Base-by-base conservation (phyloP, 2,797 vertebrate species). In the Brachyalestes nurse region DNA sequence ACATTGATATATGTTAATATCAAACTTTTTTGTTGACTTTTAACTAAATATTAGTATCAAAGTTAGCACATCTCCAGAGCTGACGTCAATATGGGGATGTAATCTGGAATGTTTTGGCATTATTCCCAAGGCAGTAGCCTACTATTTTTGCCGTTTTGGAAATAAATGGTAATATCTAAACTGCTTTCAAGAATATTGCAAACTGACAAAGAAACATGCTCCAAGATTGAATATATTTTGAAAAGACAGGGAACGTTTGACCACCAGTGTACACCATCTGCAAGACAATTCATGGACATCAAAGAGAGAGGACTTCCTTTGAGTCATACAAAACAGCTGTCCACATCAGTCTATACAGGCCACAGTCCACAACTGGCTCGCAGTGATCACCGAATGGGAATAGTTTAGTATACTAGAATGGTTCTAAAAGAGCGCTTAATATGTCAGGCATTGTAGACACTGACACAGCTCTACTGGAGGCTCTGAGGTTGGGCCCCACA, bases 401-500 rank as follows among this genome's bases (percentile, higher is more conserved):
- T 57, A 19, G 17, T 57, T n/a, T 9, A 57, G 53, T 10, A 13
- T 14, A 61, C 38, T 64, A 16, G 17, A 40, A 16, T 25, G 57
- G 7, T 28, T 25, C 9, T 38, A 64, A 28, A 28, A 13, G 23
- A 0, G 12, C 1, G 25, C 60, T 34, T 38, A 16, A 19, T 65
- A 38, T n/a, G 16, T 65, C 62, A 17, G 17, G 67, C 10, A 3
- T 72, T 77, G 25, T 45, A 75, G 58, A 82, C 65, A 71, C 69
- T 82, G 78, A 78, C 53, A 49, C 38, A 38, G 13, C 66, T 79
- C 58, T 42, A 64, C 72, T 55, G 79, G 72, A 62, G 58, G 42
- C 49, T 82, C 75, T 79, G 75, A 74, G 75, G 78, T 73, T 77
- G 71, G 65, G 61, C 45, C 58, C 73, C 45, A 69, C 57, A 57